phyloP scores from a whole-genome alignment of 2,113 vertebrate genomes.

The Ceuthmochares aereus region DNA sequence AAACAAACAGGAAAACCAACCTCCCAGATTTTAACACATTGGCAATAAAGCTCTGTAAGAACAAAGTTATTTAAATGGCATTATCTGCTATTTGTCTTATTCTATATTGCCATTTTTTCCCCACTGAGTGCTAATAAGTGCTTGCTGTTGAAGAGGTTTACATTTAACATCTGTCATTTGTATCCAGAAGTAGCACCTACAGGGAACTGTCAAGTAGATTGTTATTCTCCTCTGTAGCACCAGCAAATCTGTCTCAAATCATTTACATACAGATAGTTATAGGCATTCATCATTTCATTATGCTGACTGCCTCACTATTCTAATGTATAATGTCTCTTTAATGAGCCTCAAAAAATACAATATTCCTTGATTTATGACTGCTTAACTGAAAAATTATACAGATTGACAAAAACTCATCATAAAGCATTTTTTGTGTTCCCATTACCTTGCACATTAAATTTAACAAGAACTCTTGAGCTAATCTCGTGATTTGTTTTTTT shows the following conservation, averaged over 20 bases:
- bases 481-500: slow-evolving; percentile 39
- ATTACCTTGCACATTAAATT: slow-evolving; percentile 59
- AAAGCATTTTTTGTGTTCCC: slow-evolving; percentile 65
- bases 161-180: slow-evolving; percentile 78
- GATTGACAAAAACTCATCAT: slow-evolving; percentile 74
- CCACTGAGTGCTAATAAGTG: slow-evolving; percentile 71
- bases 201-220: slow-evolving; percentile 73
- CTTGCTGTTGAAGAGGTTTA: slow-evolving; percentile 69
- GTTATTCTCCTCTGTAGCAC: slow-evolving; percentile 72
- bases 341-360: slow-evolving; percentile 85
- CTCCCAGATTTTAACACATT: not conserved
- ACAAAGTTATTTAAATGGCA: slow-evolving; percentile 66
- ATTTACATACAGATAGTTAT: slow-evolving; percentile 82
- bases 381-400: slow-evolving; percentile 87
- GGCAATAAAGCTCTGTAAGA: slow-evolving; percentile 37
- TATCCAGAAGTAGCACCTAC: slow-evolving; percentile 71
- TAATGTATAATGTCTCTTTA: slow-evolving; percentile 84
- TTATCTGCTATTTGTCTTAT: slow-evolving; percentile 69
- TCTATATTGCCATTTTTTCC: slow-evolving; percentile 57
- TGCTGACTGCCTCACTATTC: slow-evolving; percentile 79
- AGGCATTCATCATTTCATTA: slow-evolving; percentile 83
- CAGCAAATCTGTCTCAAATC: slow-evolving; percentile 77
- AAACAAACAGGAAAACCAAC: not conserved
- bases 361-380: slow-evolving; percentile 85
- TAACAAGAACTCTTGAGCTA: slow-evolving; percentile 66